Evolutionary conservation across 2,888 invertebrate species (phyloP), one percentile per base, ranked within the genome.

Genomic region (Alsophila aescularia): DNA sequence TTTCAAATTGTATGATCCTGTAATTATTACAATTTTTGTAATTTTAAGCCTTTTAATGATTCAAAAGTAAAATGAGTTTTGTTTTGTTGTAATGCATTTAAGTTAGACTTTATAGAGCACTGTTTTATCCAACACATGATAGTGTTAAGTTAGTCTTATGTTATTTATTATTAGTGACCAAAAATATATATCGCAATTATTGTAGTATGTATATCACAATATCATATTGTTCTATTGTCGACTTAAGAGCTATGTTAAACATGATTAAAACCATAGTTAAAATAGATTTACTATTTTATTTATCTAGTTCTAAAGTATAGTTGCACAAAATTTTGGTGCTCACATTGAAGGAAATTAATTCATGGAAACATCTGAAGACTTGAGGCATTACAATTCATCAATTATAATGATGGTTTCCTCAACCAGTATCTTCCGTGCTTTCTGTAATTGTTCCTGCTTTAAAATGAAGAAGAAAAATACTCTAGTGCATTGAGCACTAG

Each of bases 81-180:
- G 35, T 50, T 55, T 45, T 55, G 44, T 51, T 50, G 21, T 67
- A 75, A 77, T 74, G 84, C 83, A 80, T 81, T 85, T 81, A 78
- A 64, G 66, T 73, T 70, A 72, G 54, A 68, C 64, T 53, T 39
- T 72, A 66, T 69, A 70, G 55, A 65, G 83, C 85, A 85, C 86
- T 84, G 79, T 86, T 84, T 81, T 79, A 73, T 75, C 75, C 73
- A 69, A 83, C 85, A 87, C 86, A 73, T 73, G 66, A 60, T 61
- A 65, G 68, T 60, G 14, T 52, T 49, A 63, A 37, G 27, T 50
- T 73, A 69, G 70, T 49, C 52, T 51, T 21, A 40, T 24, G 21
- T 74, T 72, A 66, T 73, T 72, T 74, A 69, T 69, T n/a, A 24
- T 24, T 24, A 24, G 24, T 1, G 70, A 81, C 79, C 79, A 82